Base-by-base conservation (phyloP, 2,888 invertebrate genomes). In the Elysia crispata region DNA sequence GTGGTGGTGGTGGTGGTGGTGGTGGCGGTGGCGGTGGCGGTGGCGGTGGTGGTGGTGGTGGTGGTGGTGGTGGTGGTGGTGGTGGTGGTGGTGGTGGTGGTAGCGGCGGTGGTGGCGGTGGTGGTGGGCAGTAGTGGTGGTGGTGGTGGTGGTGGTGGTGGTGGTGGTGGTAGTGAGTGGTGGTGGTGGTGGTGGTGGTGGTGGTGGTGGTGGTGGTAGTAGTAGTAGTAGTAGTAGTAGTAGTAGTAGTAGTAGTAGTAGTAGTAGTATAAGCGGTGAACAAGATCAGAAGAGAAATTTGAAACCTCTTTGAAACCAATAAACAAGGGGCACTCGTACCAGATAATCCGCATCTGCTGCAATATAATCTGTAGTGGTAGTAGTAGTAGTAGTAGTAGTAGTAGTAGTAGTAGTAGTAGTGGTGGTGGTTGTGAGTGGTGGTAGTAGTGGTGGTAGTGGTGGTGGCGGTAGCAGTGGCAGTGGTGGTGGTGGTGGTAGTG, bases 151-250 rank as follows among this genome's bases (percentile, higher is more conserved):
- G n/a, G n/a, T 0, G 1, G 72, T 0, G 49, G 72, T 49, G 41
- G 49, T 1, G 41, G 72, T 6, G 41, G 41, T n/a, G 23, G 73
- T 72, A 15, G n/a, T n/a, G n/a, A n/a, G n/a, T n/a, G n/a, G n/a
- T n/a, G n/a, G n/a, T n/a, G n/a, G n/a, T n/a, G n/a, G 41, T 49
- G 23, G 49, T 72, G 5, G 49, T 1, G 49, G 23, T 72, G 13
- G 33, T 72, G 13, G 41, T 31, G 13, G 72, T 49, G n/a, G 72
- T 49, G 20, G 72, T 49, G 20, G 72, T 6, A 72, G 33, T 72
- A 72, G 72, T 72, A 72, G 72, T 31, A 72, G 72, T 72, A 72
- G 72, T 6, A 72, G 72, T 6, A 72, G 72, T 49, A 72, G 72
- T 6, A 72, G 72, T 72, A 72, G 72, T 72, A 72, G 72, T 72